These are phyloP conservation scores for Helobdella robusta DNA, from an alignment of 2,888 invertebrate genomes.

Conservation along the genomic window DNA sequence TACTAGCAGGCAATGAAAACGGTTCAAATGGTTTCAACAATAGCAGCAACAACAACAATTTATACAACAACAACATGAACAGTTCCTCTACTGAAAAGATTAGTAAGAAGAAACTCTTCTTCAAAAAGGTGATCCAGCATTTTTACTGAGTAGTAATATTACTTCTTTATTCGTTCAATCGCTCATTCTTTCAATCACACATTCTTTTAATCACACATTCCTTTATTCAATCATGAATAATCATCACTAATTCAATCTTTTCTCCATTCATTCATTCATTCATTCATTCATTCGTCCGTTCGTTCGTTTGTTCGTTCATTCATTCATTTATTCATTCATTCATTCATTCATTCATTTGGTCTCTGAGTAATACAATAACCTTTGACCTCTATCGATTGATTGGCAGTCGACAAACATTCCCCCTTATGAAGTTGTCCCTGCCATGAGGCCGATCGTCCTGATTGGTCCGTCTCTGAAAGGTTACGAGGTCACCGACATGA, in stretches of 20 bases:
- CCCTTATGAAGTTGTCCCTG: slow-evolving; percentile 23
- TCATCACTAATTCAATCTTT: neutral
- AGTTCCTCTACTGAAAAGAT: neutral
- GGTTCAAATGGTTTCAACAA: neutral
- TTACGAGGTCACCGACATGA: slow-evolving; percentile 22
- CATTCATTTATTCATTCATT: too few relatives aligned
- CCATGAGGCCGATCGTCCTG: slow-evolving; percentile 19
- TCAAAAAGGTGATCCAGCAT: slow-evolving; percentile 18
- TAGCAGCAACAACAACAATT: slow-evolving; percentile 9
- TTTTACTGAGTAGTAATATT: too few relatives aligned
- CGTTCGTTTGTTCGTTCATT: too few relatives aligned
- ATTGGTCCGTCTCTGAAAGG: slow-evolving; percentile 23
- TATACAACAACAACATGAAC: neutral
- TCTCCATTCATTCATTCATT: neutral
- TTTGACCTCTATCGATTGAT: neutral
- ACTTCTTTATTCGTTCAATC: too few relatives aligned
- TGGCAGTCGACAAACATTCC: neutral
- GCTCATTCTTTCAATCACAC: too few relatives aligned
- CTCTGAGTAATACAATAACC: too few relatives aligned
- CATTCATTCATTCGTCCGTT: too few relatives aligned
- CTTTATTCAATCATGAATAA: neutral
- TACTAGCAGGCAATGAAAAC: too few relatives aligned
- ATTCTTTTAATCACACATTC: neutral
- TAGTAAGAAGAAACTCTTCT: slow-evolving; percentile 21
- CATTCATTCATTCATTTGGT: too few relatives aligned